phyloP scores from a whole-genome alignment of 2,797 vertebrate species.

The Megaceryle alcyon region DNA sequence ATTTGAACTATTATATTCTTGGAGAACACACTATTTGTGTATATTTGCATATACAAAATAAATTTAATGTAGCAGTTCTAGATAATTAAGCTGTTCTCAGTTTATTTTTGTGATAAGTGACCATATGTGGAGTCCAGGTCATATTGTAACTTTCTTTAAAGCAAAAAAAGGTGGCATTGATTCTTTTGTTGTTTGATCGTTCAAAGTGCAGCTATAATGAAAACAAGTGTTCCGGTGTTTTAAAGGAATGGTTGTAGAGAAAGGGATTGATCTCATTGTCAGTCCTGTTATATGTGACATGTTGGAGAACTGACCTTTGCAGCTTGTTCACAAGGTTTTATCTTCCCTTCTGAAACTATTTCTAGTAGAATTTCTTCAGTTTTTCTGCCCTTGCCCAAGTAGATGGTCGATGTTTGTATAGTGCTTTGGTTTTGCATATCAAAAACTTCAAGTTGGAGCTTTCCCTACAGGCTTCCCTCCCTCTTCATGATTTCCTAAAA shows the following conservation, averaged over 20 bases:
- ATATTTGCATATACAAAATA: background rate
- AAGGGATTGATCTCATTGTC: background rate
- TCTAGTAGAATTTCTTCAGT: background rate
- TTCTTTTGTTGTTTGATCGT: background rate
- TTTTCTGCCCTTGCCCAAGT: background rate
- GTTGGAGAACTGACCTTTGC: background rate
- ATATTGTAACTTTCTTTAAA: background rate
- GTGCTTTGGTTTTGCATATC: background rate
- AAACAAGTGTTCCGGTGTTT: background rate
- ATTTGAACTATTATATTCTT: background rate
- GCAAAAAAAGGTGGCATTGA: fast-evolving
- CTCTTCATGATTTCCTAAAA: background rate
- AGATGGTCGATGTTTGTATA: background rate
- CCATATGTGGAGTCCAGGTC: background rate
- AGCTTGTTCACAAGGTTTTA: background rate
- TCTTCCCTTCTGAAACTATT: background rate
- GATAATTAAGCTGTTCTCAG: background rate
- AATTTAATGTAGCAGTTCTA: background rate
- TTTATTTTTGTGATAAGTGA: background rate
- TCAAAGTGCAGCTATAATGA: background rate
- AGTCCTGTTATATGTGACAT: background rate
- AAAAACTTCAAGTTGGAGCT: background rate
- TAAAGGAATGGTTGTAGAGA: background rate
- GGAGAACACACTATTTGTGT: background rate
- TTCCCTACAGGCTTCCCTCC: background rate